Percentiles rank a stretch among this genome's conserved stretches.
phyloP scores from a whole-genome alignment of 64 coral and sea anemone species.

The Montipora efflorescens region DNA sequence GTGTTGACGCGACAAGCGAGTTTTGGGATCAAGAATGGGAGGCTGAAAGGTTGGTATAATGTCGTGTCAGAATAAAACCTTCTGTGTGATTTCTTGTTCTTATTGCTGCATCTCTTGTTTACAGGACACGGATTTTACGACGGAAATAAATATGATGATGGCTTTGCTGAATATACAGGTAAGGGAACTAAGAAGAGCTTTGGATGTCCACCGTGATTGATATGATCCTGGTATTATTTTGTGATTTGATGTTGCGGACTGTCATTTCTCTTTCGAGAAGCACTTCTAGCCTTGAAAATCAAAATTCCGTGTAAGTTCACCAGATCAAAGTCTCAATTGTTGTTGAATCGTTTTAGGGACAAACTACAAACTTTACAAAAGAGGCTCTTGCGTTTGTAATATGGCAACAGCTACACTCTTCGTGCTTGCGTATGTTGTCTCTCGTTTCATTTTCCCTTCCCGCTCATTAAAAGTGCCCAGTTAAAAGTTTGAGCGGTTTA shows the following conservation, averaged over 20 bases:
- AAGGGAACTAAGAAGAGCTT: background rate
- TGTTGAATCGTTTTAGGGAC: background rate
- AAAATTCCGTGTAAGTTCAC: background rate
- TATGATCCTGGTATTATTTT: background rate
- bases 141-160: slow-evolving; percentile 38
- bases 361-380: background rate
- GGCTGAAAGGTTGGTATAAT: background rate
- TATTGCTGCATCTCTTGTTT: background rate
- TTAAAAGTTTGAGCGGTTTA: background rate
- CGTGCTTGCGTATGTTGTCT: slow-evolving; percentile 20
- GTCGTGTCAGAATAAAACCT: background rate
- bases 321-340: background rate
- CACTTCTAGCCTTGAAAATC: background rate
- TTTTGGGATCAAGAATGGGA: background rate
- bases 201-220: background rate
- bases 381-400: background rate
- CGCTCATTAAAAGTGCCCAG: slow-evolving; percentile 6
- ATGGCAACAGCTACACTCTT: background rate
- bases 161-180: slow-evolving; percentile 46
- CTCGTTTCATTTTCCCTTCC: slow-evolving; percentile 20
- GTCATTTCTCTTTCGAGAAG: background rate
- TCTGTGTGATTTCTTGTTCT: background rate
- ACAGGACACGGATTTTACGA: slow-evolving; percentile 44
- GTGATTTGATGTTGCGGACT: background rate
- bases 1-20: background rate